Conservation (phyloP, 2,797 vertebrate species). For the Ctenopoma multispine region DNA sequence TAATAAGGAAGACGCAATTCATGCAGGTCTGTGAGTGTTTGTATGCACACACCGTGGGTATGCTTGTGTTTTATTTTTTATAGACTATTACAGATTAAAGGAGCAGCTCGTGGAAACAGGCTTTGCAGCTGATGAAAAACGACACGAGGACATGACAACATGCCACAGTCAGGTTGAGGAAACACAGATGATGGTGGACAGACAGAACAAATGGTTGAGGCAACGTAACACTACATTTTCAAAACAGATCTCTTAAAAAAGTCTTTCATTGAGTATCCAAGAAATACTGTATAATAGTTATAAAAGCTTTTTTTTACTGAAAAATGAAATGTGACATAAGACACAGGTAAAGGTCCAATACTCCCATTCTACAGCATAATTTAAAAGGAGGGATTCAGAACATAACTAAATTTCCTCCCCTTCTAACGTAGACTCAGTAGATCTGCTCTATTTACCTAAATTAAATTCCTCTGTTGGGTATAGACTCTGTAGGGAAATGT, state of each 20-base stretch:
- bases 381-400: conserved; percentile 26
- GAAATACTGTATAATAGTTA: background rate
- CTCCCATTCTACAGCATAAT: background rate
- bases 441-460: conserved; percentile 38
- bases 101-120: conserved; percentile 18
- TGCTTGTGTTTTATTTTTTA: conserved; percentile 29
- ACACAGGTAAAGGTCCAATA: background rate
- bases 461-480: conserved; percentile 35
- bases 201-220: conserved; percentile 36
- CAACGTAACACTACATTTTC: conserved; percentile 15
- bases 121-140: conserved; percentile 25
- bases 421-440: conserved; percentile 25
- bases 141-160: conserved; percentile 22
- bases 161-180: conserved; percentile 8
- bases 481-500: conserved; percentile 15
- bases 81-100: conserved; percentile 29
- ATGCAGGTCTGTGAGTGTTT: background rate
- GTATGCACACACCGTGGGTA: too few species aligned
- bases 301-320: conserved; percentile 16
- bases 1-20: conserved; percentile 42
- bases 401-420: conserved; percentile 20
- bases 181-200: conserved; percentile 31
- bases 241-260: conserved; percentile 14
- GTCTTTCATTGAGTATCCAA: background rate
- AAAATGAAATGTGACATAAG: conserved; percentile 11